These are phyloP conservation scores for Mantis religiosa DNA, from an alignment of 2,888 invertebrate species.

Conservation along the genomic window DNA sequence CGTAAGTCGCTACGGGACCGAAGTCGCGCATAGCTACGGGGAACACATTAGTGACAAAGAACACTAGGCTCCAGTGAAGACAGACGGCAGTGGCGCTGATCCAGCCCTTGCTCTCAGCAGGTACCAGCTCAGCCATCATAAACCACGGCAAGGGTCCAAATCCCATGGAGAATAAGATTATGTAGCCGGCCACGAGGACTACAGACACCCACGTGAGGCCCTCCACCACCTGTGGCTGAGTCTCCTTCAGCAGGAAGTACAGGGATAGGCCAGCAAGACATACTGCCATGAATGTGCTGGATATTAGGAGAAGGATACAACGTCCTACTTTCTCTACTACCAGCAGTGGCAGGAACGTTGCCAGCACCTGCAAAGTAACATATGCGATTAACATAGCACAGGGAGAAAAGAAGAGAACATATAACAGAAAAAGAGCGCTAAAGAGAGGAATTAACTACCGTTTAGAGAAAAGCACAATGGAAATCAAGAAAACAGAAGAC, in stretches of 20 bases:
- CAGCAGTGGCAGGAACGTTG: constrained; percentile 65
- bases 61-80: constrained; percentile 55
- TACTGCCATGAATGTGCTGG: constrained; percentile 66
- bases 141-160: constrained; percentile 80
- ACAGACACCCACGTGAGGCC: constrained; percentile 69
- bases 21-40: constrained; percentile 38
- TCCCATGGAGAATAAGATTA: constrained; percentile 64
- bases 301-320: constrained; percentile 64
- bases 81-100: constrained; percentile 69
- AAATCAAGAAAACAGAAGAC: no score
- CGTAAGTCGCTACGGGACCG: constrained; percentile 13
- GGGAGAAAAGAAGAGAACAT: background rate
- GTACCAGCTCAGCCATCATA: constrained; percentile 72
- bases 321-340: constrained; percentile 77
- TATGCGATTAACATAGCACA: background rate
- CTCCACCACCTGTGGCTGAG: constrained; percentile 42
- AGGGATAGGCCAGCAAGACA: constrained; percentile 66
- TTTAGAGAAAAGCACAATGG: no score
- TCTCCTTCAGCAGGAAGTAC: constrained; percentile 59
- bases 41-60: constrained; percentile 66
- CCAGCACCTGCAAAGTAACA: constrained; percentile 37
- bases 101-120: constrained; percentile 64
- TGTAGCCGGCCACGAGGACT: constrained; percentile 59
- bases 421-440: background rate
- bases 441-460: background rate